Evolutionary conservation across 2,888 invertebrate genomes (phyloP).

Genomic region (Lithophane leautieri): DNA sequence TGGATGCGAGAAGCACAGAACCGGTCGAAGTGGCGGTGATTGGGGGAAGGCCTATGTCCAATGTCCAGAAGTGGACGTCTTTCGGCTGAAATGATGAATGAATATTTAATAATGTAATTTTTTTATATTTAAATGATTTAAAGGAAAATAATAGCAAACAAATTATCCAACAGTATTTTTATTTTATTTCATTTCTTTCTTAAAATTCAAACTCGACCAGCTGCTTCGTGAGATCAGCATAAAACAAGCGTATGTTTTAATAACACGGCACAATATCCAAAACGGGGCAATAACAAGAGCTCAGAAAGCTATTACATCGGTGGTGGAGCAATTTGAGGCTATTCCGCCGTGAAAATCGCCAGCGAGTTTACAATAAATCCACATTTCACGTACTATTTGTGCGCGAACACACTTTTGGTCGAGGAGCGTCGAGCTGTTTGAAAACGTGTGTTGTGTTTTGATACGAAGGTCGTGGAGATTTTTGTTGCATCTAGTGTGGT

Average conservation of each 20-base stretch:
- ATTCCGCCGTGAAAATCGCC: constrained; percentile 74
- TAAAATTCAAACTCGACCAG: constrained; percentile 43
- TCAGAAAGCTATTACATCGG: constrained; percentile 74
- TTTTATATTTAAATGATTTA: no score
- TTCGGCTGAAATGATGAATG: no score
- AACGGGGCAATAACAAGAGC: constrained; percentile 73
- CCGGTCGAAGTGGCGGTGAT: no score
- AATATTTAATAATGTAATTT: no score
- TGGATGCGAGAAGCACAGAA: no score
- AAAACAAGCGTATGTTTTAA: constrained; percentile 63
- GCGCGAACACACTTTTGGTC: constrained; percentile 53
- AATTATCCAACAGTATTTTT: neutral
- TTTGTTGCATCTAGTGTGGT: neutral
- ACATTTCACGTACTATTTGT: constrained; percentile 62
- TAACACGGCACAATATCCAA: constrained; percentile 71
- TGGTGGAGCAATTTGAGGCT: constrained; percentile 70
- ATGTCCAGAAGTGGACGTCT: no score
- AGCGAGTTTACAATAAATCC: constrained; percentile 73
- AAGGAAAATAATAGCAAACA: neutral
- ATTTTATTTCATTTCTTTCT: constrained; percentile 1
- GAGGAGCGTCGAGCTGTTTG: neutral
- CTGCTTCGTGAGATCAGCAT: constrained; percentile 48
- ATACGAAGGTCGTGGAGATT: constrained; percentile 1
- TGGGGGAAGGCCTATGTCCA: no score
- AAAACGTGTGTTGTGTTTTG: constrained; percentile 35